phyloP scores from a whole-genome alignment of 2,797 vertebrate species.

The Peromyscus attwateri region DNA sequence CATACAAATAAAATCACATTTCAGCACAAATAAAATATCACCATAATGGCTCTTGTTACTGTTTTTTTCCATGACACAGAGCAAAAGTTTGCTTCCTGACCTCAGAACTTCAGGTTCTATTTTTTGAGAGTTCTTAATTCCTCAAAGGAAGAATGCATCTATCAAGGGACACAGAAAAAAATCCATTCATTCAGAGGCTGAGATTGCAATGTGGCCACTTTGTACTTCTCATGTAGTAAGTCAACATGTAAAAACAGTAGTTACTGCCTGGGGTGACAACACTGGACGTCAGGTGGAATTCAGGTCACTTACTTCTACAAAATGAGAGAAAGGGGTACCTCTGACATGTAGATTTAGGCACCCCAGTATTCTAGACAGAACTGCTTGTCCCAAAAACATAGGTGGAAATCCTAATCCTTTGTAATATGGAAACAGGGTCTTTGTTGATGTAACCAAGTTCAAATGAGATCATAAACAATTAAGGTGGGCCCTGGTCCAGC shows the following conservation, averaged over 20 bases:
- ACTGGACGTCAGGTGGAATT: not conserved
- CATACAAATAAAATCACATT: too few relatives aligned
- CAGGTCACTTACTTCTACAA: not conserved
- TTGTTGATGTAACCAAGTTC: slow-evolving; percentile 7
- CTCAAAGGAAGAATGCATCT: not conserved
- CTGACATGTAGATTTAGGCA: not conserved
- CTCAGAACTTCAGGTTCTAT: not conserved
- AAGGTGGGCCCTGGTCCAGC: not conserved
- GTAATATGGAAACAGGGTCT: not conserved
- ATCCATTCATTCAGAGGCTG: not conserved
- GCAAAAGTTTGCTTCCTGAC: not conserved
- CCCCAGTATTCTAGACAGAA: not conserved
- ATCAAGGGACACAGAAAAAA: not conserved
- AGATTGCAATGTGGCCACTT: not conserved
- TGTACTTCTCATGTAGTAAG: not conserved
- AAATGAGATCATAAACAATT: slow-evolving; percentile 9
- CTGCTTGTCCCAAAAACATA: not conserved
- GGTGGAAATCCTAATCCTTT: not conserved
- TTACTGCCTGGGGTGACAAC: not conserved
- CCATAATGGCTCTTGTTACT: not conserved
- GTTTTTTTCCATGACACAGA: not conserved
- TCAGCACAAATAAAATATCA: too few relatives aligned
- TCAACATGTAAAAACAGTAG: not conserved
- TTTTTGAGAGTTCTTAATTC: not conserved
- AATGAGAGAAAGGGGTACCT: not conserved